phyloP scores from a whole-genome alignment of 2,113 vertebrate species.

The Bubo bubo region DNA sequence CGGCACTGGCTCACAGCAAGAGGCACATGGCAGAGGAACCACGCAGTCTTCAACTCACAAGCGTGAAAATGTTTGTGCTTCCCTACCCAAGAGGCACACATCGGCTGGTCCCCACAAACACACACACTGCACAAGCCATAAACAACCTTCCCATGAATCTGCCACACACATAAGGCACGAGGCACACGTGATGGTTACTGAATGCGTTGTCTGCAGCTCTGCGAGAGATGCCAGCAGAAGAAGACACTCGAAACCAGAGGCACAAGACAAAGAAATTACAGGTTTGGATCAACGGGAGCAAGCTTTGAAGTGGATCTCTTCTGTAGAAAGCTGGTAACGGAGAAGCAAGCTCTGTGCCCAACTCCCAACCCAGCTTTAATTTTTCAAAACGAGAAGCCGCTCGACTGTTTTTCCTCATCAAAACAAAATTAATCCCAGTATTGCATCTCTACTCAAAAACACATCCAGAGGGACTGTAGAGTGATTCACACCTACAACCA shows the following conservation, averaged over 20 bases:
- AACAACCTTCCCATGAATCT: neutral
- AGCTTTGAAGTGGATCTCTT: neutral
- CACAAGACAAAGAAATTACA: neutral
- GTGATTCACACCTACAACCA: conserved; percentile 35
- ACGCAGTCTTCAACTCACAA: neutral
- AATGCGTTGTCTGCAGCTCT: neutral
- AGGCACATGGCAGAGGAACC: neutral
- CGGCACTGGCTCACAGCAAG: neutral
- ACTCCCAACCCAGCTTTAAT: conserved; percentile 30
- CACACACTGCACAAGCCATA: neutral
- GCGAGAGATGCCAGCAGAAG: neutral
- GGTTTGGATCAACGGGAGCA: neutral
- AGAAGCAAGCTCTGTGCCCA: neutral
- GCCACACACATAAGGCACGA: neutral
- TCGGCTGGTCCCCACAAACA: neutral
- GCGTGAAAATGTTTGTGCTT: neutral
- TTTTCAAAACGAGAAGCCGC: conserved; percentile 4
- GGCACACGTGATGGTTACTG: neutral
- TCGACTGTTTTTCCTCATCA: conserved; percentile 50
- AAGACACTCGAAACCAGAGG: neutral
- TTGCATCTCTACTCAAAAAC: conserved; percentile 38
- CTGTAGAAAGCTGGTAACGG: neutral
- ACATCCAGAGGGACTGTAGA: conserved; percentile 54
- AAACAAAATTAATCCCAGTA: conserved; percentile 57
- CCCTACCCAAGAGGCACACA: neutral